Percentiles rank a stretch among this genome's conserved stretches.
Conservation (phyloP, 2,797 vertebrate genomes). For the Ciconia nigra region DNA sequence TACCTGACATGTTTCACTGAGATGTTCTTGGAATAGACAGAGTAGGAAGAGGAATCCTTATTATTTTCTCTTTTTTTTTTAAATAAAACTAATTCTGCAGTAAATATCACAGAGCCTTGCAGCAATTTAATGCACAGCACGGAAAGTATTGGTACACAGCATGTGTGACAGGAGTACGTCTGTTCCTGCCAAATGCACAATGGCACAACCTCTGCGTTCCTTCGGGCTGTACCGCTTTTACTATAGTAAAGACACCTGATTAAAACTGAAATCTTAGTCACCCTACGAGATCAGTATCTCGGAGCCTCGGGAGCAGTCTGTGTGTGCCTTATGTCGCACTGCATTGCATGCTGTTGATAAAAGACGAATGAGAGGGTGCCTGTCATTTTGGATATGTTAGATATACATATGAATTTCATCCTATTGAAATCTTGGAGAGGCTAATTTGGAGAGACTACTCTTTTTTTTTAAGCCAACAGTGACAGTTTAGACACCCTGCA, state of each 20-base stretch:
- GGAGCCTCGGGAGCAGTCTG: neutral
- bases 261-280: slow-evolving; percentile 5
- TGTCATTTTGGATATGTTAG: neutral
- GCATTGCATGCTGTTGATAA: neutral
- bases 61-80: neutral
- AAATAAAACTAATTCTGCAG: neutral
- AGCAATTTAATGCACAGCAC: neutral
- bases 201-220: neutral
- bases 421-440: neutral
- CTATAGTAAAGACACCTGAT: neutral
- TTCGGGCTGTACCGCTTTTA: neutral
- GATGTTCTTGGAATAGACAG: neutral
- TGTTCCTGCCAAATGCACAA: neutral
- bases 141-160: neutral
- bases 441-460: neutral
- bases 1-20: neutral
- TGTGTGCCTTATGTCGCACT: neutral
- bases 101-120: neutral
- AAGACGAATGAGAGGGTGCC: neutral
- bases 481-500: neutral
- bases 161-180: neutral
- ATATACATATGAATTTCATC: neutral
- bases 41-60: neutral
- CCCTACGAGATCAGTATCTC: neutral
- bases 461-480: neutral